Evolutionary conservation across 2,113 vertebrate species (phyloP), one percentile per base, ranked within the genome.

Genomic region (Paradoxurus hermaphroditus): DNA sequence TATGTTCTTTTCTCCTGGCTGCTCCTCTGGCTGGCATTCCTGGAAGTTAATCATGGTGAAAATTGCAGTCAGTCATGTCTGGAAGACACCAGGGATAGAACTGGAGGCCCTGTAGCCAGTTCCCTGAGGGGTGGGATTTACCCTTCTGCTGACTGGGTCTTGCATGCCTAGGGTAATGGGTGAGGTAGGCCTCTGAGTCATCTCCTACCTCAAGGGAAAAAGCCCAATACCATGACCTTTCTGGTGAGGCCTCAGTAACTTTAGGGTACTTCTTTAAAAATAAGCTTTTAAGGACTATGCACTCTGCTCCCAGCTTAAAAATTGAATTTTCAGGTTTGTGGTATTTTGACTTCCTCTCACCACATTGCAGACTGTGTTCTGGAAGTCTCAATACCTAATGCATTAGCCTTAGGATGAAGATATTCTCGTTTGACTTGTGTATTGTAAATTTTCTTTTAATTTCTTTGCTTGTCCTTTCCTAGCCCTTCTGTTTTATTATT

Each of bases 1-100:
- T 93, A 46, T 77, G 72, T 79, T 68, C 86, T 56, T 18, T 97
- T 84, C 5, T 97, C 90, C 97, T 97, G 84, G 90, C 97, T 2
- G 16, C 81, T 98, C 75, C 97, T 98, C 96, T 98, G 88, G 90
- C 77, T 90, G 98, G 94, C 98, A 98, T 98, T 98, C 98, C 98
- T 99, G 98, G 96, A 98, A 98, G 98, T 99, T 99, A 98, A 98
- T 98, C 98, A 98, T 98, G 98, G 97, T 99, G 98, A 98, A 99
- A 99, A 98, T 98, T 98, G 96, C 94, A 98, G 97, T 98, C 94
- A 73, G 97, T 99, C 95, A 65, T 98, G 97, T 98, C 98, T 99
- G 97, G 98, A 98, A 99, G 98, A 98, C 98, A 98, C 94, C 79
- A 96, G 96, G 86, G 90, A 91, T 98, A 86, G 97, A 98, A 97